Percentiles rank a stretch among this genome's conserved stretches.
These are phyloP conservation scores for Oscarella lobularis DNA, from an alignment of 37 sponge, comb jelly and placozoan species.

Conservation along the genomic window DNA sequence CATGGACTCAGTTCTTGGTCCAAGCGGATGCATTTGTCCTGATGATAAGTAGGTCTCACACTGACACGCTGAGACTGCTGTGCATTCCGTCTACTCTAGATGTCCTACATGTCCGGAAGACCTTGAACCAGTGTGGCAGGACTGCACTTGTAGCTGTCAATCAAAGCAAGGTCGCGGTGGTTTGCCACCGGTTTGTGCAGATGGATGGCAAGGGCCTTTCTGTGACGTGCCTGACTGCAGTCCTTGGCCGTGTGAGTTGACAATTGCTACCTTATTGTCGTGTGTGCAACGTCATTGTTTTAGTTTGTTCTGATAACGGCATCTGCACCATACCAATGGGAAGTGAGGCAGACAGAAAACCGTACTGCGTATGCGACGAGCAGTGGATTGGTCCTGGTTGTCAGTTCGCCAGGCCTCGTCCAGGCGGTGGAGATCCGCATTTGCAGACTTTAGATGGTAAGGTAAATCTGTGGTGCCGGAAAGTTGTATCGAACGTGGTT, in stretches of 20 bases:
- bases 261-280: no score
- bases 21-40: not conserved
- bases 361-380: not conserved
- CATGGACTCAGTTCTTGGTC: not conserved
- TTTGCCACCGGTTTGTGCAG: not conserved
- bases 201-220: not conserved
- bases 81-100: not conserved
- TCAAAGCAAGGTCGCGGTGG: not conserved
- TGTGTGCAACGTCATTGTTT: not conserved
- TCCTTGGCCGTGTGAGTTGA: not conserved
- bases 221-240: conserved; percentile 1
- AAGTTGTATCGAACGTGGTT: not conserved
- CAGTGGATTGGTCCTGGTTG: not conserved
- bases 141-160: not conserved
- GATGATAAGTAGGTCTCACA: not conserved
- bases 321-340: not conserved
- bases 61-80: no score
- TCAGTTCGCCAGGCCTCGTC: not conserved
- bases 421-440: not conserved
- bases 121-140: not conserved
- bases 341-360: not conserved
- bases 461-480: not conserved
- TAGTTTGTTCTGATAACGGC: not conserved
- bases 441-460: not conserved
- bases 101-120: not conserved